These are phyloP conservation scores for Alfaro cultratus DNA, from an alignment of 2,797 vertebrate species.

Conservation along the genomic window DNA sequence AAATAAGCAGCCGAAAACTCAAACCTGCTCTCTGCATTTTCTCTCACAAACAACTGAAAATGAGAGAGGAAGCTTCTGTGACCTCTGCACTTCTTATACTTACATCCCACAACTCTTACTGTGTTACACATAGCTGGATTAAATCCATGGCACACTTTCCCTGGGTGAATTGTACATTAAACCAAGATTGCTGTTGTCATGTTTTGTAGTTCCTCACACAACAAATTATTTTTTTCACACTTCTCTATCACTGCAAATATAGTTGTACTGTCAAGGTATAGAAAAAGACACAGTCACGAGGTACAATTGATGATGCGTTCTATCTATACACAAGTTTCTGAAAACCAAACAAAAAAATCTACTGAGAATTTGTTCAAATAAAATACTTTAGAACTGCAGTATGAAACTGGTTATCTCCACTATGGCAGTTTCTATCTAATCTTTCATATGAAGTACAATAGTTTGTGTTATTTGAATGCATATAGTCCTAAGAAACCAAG, in stretches of 20 bases:
- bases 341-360: not conserved
- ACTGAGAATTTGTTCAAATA: not conserved
- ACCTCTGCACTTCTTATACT: constrained; percentile 38
- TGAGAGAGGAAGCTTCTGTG: constrained; percentile 49
- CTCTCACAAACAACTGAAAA: constrained; percentile 70
- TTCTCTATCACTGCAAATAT: not conserved
- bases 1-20: constrained; percentile 75
- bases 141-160: constrained; percentile 11
- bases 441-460: not conserved
- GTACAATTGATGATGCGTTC: not conserved
- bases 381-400: not conserved
- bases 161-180: constrained; percentile 10
- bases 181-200: not conserved
- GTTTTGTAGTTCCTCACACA: not conserved
- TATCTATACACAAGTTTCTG: not conserved
- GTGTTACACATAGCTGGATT: constrained; percentile 47
- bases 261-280: not conserved
- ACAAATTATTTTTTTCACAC: not conserved
- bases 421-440: not conserved
- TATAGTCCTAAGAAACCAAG: not conserved
- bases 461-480: not conserved
- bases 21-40: constrained; percentile 62
- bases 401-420: not conserved
- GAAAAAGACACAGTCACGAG: not conserved
- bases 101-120: constrained; percentile 41